Base-by-base conservation (phyloP, 2,113 vertebrate genomes). In the Lophochroa leadbeateri region DNA sequence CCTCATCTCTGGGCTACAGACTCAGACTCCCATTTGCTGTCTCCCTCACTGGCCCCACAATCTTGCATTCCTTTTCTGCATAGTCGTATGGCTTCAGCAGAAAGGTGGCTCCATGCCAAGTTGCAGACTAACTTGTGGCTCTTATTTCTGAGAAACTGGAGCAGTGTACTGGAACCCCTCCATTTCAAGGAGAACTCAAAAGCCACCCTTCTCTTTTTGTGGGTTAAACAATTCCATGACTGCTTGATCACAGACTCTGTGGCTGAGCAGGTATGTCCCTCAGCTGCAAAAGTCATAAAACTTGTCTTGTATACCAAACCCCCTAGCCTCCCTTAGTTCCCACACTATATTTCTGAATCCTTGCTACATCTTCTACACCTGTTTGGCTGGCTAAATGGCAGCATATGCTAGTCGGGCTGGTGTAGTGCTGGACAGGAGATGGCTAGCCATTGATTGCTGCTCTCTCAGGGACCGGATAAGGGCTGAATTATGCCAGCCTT, bases 61-160 rank as follows among this genome's bases (percentile, higher is more conserved):
- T 94, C 96, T 91, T 81, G 15, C 93, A 96, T 96, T 97, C 94
- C 95, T 92, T 87, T 82, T 82, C 89, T 69, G 47, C 61, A 43
- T 6, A 79, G 50, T 53, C 0, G 12, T 91, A 95, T 47, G 35
- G 83, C 65, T 95, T 84, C 83, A 95, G 77, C 86, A 87, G 89
- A 79, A 94, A 31, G 0, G 8, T 89, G 96, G 93, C 95, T 71
- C 35, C 20, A 0, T 37, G 94, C 95, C 96, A 96, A 46, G 29
- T 1, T 23, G 3, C 89, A 89, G 86, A 52, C 39, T 46, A 7
- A n/a, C 65, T 78, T 64, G 55, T 50, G 60, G 77, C 69, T 96
- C 86, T 94, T 2, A 4, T 39, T 95, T 71, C 69, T 4, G 74
- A 84, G 93, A 71, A 87, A 57, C 16, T 44, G 50, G 35, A 91